Evolutionary conservation across 2,113 vertebrate species (phyloP), one percentile per base, ranked within the genome.

Genomic region (Alligator sinensis): DNA sequence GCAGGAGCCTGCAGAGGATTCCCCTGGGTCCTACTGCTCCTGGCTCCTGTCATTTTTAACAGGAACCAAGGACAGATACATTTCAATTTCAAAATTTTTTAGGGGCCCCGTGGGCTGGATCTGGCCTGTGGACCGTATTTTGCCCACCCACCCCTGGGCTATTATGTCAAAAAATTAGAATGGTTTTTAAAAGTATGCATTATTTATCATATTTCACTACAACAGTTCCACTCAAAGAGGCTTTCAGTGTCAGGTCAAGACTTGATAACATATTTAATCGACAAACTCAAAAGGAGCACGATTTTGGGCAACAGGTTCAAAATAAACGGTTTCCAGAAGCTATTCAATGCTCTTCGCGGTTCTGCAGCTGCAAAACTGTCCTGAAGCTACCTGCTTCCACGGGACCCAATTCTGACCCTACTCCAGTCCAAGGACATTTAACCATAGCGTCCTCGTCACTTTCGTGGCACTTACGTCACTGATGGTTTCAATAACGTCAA

Each of bases 401-500:
- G 17, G 25, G 5, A 24, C 2, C 82, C 1, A 7, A 25, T 55
- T 79, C 59, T 70, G 2, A 0, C 0, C 1, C 5, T 4, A 4
- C 8, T 1, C 4, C 54, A 10, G 3, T 4, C 34, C 22, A 28
- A 0, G 4, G 38, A 1, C 28, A 25, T 1, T 3, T 13, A 5
- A 9, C 0, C 4, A 0, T 2, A 0, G 9, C 47, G 0, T 10
- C 38, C 30, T 4, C 9, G 1, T 2, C 1, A 10, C 2, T 61
- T 62, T 4, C 2, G 11, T 28, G 25, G 54, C 27, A 97, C 98
- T 97, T 93, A 99, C 99, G 76, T 99, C 97, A 4, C 93, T 98
- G 86, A 99, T 74, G 80, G 95, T 94, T 88, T 99, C 98, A 75
- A 99, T 28, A 5, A 99, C 95, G 94, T 99, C 98, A 55, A 99